Evolutionary conservation across 2,113 vertebrate species (phyloP).

Genomic region (Shinisaurus crocodilurus): DNA sequence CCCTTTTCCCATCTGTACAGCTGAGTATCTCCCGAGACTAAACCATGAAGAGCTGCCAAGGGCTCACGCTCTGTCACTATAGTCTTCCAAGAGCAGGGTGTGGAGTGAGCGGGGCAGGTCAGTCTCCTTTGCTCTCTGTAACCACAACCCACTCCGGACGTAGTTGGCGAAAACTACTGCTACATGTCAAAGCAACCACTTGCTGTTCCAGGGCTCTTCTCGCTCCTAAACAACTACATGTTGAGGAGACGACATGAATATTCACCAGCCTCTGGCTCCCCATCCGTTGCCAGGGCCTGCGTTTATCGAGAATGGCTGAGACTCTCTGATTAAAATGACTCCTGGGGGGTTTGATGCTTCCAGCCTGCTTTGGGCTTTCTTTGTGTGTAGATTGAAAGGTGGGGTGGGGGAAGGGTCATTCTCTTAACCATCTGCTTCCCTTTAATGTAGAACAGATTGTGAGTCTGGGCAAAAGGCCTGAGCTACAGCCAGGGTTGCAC

Average conservation of each 20-base stretch:
- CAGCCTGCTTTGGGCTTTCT: slow-evolving; percentile 57
- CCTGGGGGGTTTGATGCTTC: slow-evolving; percentile 60
- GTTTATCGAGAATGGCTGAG: slow-evolving; percentile 69
- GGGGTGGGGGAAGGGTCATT: slow-evolving; percentile 35
- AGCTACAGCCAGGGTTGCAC: neutral
- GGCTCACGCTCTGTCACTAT: neutral
- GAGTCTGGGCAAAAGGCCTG: slow-evolving; percentile 15
- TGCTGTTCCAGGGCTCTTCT: neutral
- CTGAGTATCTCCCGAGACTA: neutral
- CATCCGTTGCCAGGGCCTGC: slow-evolving; percentile 25
- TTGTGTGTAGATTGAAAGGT: slow-evolving; percentile 42
- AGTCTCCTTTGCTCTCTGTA: neutral
- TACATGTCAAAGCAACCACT: neutral
- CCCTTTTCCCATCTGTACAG: neutral
- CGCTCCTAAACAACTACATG: slow-evolving; percentile 5
- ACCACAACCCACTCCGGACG: neutral
- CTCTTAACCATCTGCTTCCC: slow-evolving; percentile 63
- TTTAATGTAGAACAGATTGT: rapidly evolving
- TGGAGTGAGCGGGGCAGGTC: too few relatives aligned
- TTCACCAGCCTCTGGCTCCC: slow-evolving; percentile 63
- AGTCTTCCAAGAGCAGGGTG: neutral
- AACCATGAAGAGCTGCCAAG: too few relatives aligned
- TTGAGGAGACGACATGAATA: slow-evolving; percentile 59
- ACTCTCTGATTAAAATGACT: slow-evolving; percentile 60
- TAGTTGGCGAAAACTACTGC: neutral